Evolutionary conservation across 2,797 vertebrate species (phyloP).

Genomic region (Discoglossus pictus): DNA sequence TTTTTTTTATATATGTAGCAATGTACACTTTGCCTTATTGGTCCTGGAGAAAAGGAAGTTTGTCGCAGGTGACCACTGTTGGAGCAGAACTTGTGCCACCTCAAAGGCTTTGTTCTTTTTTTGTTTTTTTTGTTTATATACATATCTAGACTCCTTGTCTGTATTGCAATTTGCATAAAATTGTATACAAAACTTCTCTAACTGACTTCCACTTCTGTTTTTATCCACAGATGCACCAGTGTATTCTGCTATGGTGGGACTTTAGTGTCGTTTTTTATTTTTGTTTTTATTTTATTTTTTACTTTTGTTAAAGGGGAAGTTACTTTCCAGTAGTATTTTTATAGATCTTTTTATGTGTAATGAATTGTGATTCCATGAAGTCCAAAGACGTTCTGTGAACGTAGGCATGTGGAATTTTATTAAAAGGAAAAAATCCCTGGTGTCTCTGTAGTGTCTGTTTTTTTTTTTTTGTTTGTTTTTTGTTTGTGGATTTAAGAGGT

Average conservation of each 20-base stretch:
- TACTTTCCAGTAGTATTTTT: slow-evolving; percentile 37
- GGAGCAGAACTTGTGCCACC: too few species aligned
- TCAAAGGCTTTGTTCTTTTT: too few species aligned
- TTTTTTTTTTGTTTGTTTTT: too few species aligned
- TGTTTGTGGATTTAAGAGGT: too few species aligned
- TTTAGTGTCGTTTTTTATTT: slow-evolving; percentile 35
- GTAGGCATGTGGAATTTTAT: slow-evolving; percentile 33
- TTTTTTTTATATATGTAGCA: too few species aligned
- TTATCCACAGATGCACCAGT: slow-evolving; percentile 49
- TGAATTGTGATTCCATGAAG: slow-evolving; percentile 22
- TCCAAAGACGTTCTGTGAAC: slow-evolving; percentile 47
- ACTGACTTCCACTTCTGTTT: slow-evolving; percentile 43
- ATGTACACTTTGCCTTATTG: too few species aligned
- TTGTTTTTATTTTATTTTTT: slow-evolving; percentile 28
- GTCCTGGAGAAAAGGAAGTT: too few species aligned
- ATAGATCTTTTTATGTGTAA: slow-evolving; percentile 35
- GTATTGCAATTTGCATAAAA: too few species aligned
- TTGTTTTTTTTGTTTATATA: too few species aligned
- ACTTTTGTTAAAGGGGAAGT: slow-evolving; percentile 21
- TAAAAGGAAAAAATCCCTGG: slow-evolving; percentile 13
- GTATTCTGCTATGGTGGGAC: slow-evolving; percentile 48
- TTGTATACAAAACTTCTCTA: slow-evolving; percentile 24
- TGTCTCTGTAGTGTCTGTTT: too few species aligned
- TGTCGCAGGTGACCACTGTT: too few species aligned
- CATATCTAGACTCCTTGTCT: too few species aligned